Evolutionary conservation across 1,140 invertebrate genomes (phyloP).

Genomic region (Notospermus geniculatus): DNA sequence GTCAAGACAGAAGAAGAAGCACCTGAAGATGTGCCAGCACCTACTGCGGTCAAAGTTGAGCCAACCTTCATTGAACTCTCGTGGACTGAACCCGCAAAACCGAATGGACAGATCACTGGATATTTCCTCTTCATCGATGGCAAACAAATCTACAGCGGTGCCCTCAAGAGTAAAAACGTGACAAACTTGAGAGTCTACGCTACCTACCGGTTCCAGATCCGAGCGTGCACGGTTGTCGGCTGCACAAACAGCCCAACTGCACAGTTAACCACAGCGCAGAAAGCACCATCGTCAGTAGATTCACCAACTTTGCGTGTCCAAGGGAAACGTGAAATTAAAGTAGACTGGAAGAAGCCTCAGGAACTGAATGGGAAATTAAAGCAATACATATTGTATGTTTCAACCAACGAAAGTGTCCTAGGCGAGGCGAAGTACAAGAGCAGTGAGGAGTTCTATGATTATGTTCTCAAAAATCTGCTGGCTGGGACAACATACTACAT

Average conservation of each 20-base stretch:
- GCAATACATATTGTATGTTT: conserved; percentile 42
- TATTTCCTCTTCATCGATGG: conserved; percentile 44
- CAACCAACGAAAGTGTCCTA: conserved; percentile 15
- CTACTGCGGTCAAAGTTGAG: conserved; percentile 29
- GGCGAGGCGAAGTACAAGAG: conserved; percentile 47
- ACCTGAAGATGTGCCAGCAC: conserved; percentile 37
- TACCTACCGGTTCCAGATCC: conserved; percentile 41
- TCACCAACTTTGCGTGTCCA: conserved; percentile 36
- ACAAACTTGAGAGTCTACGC: conserved; percentile 44
- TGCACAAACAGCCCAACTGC: conserved; percentile 40
- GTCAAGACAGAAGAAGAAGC: conserved; percentile 47
- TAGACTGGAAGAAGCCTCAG: conserved; percentile 36
- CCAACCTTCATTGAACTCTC: conserved; percentile 35
- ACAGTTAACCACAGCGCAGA: conserved; percentile 42
- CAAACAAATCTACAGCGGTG: conserved; percentile 39
- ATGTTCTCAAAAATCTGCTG: conserved; percentile 29
- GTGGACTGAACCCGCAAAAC: conserved; percentile 40
- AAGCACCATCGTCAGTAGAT: conserved; percentile 42
- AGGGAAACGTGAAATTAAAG: conserved; percentile 31
- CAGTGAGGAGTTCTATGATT: conserved; percentile 34
- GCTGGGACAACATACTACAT: conserved; percentile 48
- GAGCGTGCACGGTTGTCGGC: conserved; percentile 44
- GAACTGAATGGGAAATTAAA: conserved; percentile 46
- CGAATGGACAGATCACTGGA: conserved; percentile 50
- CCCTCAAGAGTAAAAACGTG: conserved; percentile 33